These are phyloP conservation scores for Meteorus colon DNA, from an alignment of 2,888 invertebrate species.

Conservation along the genomic window DNA sequence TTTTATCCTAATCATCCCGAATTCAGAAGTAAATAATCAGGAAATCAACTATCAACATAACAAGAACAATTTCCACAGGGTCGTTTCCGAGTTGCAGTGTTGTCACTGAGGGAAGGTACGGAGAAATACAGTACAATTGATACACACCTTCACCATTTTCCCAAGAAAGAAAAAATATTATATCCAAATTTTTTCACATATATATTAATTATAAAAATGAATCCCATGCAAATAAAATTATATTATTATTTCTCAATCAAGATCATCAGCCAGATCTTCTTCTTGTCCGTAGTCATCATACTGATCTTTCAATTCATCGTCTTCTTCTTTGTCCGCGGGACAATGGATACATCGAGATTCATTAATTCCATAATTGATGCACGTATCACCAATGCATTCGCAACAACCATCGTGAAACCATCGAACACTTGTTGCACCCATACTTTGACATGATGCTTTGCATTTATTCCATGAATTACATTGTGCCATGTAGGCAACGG, in stretches of 20 bases:
- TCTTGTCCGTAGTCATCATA: constrained; percentile 76
- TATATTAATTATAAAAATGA: constrained; percentile 9
- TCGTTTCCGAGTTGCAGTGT: background rate
- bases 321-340: constrained; percentile 63
- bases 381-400: constrained; percentile 91
- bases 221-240: background rate
- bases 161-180: background rate
- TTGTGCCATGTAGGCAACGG: constrained; percentile 91
- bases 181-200: constrained; percentile 13
- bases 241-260: constrained; percentile 53
- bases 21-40: too few relatives aligned
- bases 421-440: constrained; percentile 88
- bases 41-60: background rate
- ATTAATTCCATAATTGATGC: constrained; percentile 91
- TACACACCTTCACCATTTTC: background rate
- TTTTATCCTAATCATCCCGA: too few relatives aligned
- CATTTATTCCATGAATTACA: constrained; percentile 94
- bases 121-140: background rate
- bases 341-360: constrained; percentile 81
- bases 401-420: constrained; percentile 98
- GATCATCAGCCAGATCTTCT: constrained; percentile 75
- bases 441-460: constrained; percentile 85
- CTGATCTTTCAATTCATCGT: constrained; percentile 67
- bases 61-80: background rate
- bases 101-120: background rate